Conservation (phyloP, 2,113 vertebrate species). For the Lagenorhynchus albirostris region DNA sequence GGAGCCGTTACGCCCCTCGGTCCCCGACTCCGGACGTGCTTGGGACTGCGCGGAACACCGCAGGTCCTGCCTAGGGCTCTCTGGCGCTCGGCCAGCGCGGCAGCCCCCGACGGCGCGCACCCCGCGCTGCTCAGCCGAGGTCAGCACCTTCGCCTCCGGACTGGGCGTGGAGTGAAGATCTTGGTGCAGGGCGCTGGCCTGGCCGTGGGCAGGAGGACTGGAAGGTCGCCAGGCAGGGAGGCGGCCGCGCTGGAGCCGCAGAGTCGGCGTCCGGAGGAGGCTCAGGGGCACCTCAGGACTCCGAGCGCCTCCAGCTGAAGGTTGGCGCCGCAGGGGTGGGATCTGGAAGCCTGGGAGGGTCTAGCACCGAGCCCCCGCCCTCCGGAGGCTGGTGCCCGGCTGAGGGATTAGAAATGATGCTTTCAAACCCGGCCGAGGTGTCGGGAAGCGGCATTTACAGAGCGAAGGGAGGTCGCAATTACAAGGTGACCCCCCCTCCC, state of each 20-base stretch:
- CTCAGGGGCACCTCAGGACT: background rate
- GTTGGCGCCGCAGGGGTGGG: background rate
- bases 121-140: background rate
- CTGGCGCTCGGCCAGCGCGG: background rate
- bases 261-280: background rate
- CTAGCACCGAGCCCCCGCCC: background rate
- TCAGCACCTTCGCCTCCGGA: background rate
- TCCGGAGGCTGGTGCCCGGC: background rate
- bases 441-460: background rate
- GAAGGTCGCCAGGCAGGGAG: background rate
- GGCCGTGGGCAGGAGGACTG: background rate
- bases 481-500: background rate
- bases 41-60: background rate
- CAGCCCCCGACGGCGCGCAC: background rate
- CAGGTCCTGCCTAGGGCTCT: background rate
- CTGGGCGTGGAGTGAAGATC: background rate
- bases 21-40: background rate
- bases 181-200: fast-evolving
- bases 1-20: fast-evolving
- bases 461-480: background rate
- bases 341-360: background rate
- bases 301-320: background rate
- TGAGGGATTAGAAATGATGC: background rate
- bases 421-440: background rate
- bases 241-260: background rate